These are phyloP conservation scores for Thalassarche chlororhynchos DNA, from an alignment of 2,113 vertebrate species.

Conservation along the genomic window DNA sequence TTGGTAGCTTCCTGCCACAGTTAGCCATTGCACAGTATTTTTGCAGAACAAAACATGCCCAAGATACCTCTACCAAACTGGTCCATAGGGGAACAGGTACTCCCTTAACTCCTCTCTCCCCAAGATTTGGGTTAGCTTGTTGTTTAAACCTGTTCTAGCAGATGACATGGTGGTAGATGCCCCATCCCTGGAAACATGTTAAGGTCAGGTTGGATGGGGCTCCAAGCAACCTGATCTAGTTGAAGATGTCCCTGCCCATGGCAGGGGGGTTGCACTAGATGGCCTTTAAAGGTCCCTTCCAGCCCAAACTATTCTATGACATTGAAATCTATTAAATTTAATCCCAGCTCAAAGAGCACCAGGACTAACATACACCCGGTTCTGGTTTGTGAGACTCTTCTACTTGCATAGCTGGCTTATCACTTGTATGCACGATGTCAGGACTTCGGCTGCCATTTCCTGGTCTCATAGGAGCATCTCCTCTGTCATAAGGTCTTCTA, in stretches of 20 bases:
- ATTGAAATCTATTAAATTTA: not conserved
- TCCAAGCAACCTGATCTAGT: no score
- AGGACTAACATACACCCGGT: slow-evolving; percentile 31
- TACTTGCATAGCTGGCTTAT: not conserved
- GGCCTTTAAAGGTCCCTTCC: no score
- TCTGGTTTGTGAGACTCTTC: not conserved
- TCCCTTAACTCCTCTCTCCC: not conserved
- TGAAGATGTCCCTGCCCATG: no score
- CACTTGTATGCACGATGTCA: not conserved
- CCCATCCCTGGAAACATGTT: no score
- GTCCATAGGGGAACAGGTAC: not conserved
- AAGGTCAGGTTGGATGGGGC: no score
- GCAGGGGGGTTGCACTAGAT: no score
- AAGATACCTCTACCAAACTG: no score
- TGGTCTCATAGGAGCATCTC: not conserved
- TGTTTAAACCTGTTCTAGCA: not conserved
- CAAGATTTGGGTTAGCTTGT: not conserved
- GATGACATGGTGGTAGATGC: not conserved
- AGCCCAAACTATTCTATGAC: not conserved
- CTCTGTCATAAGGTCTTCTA: slow-evolving; percentile 31
- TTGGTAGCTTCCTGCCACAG: not conserved
- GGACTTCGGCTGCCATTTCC: not conserved
- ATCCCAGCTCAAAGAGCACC: not conserved
- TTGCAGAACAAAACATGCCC: not conserved
- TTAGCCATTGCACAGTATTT: not conserved